Evolutionary conservation across 2,113 vertebrate genomes (phyloP), one percentile per base, ranked within the genome.

Genomic region (Malurus melanocephalus): DNA sequence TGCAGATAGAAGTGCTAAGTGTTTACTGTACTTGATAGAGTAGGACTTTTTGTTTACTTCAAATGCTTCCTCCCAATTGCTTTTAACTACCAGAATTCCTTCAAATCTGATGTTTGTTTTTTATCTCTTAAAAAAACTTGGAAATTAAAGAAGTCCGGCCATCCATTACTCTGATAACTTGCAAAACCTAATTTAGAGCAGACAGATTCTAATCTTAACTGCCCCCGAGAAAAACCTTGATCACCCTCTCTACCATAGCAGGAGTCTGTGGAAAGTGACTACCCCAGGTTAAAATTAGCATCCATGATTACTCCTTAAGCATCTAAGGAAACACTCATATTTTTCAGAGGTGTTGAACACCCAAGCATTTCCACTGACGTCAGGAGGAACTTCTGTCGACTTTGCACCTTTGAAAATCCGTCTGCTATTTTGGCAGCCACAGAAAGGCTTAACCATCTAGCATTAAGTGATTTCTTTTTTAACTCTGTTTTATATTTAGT

Each of bases 301-400:
- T 33, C 77, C 21, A 4, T 93, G 86, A 72, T 79, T 92, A 95
- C 79, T 95, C 66, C 88, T 95, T 85, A 93, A 73, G 80, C 22
- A 8, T 78, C 80, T 92, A 92, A 91, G 94, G 91, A 93, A 94
- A 89, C 13, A 0, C 82, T 91, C 71, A 7, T 91, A 75, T 91
- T 84, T 95, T 95, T 94, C 61, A 61, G 80, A 92, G 85, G 65
- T 89, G 88, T 91, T 92, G 91, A 93, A 68, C 68, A 95, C 76
- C 53, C 85, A 89, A 76, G 89, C 88, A 93, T 94, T 95, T 94
- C 88, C 93, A 94, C 86, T 94, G 88, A 94, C 48, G 69, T 95
- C 85, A 92, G 80, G 62, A 94, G 80, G 85, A 89, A 86, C 84
- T 95, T 88, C 85, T 87, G 81, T 71, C 90, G 84, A 19, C 81